A percentile compares a stretch with the other conserved stretches of the same genome.
These are phyloP conservation scores for Melanitta fusca DNA, from an alignment of 2,797 vertebrate species.

Conservation along the genomic window DNA sequence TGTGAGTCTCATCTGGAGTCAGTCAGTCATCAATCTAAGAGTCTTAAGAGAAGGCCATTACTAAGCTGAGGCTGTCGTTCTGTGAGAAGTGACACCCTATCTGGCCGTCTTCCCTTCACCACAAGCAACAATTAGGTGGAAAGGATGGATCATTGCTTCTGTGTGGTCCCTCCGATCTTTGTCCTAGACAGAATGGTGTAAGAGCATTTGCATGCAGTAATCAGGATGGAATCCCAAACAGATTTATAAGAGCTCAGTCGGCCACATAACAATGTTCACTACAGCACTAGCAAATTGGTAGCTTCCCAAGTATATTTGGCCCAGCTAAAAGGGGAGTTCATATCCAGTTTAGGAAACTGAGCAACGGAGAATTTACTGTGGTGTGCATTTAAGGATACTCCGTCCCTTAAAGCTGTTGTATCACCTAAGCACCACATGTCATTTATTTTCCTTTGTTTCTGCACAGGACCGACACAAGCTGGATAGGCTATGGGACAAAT, in stretches of 20 bases:
- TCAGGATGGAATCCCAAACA: slow-evolving; percentile 26
- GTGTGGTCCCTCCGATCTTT: slow-evolving; percentile 2
- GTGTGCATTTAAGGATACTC: background rate
- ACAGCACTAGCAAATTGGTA: background rate
- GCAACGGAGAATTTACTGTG: background rate
- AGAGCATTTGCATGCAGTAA: slow-evolving; percentile 6
- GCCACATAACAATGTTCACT: background rate
- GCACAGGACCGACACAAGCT: background rate
- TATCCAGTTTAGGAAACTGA: background rate
- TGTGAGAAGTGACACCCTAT: background rate
- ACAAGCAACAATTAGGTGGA: background rate
- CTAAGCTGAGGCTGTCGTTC: background rate
- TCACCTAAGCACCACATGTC: background rate
- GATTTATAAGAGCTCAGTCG: background rate
- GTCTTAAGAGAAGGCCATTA: background rate
- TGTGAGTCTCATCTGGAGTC: slow-evolving; percentile 15
- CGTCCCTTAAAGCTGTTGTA: background rate
- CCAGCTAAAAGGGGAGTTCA: background rate
- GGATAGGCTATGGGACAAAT: background rate
- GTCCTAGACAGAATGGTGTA: slow-evolving; percentile 4
- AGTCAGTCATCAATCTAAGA: slow-evolving; percentile 1
- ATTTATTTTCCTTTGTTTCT: background rate
- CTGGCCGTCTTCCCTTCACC: background rate
- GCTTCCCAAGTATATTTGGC: slow-evolving; percentile 6
- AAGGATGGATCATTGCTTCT: background rate